Evolutionary conservation across 2,797 vertebrate genomes (phyloP).

Genomic region (Luscinia megarhynchos): DNA sequence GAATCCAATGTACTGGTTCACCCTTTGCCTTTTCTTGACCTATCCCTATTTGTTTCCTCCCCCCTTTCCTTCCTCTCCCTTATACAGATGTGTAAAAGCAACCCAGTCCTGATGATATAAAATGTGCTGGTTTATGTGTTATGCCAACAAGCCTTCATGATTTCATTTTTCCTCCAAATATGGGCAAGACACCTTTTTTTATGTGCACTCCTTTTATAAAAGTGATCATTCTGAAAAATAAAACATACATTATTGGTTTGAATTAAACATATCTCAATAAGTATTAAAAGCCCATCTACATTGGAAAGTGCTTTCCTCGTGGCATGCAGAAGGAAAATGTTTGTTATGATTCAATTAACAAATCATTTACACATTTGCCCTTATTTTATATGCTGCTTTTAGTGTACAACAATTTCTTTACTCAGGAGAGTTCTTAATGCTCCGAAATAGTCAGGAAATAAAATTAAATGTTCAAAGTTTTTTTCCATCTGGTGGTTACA

Average conservation of each 20-base stretch:
- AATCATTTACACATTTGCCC: constrained; percentile 65
- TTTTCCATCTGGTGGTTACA: constrained; percentile 65
- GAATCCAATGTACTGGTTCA: neutral
- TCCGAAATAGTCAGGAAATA: constrained; percentile 69
- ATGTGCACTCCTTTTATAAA: neutral
- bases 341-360: constrained; percentile 76
- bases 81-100: neutral
- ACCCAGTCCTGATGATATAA: neutral
- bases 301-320: neutral
- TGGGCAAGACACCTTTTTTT: neutral
- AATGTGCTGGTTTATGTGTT: neutral
- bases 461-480: constrained; percentile 71
- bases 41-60: neutral
- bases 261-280: constrained; percentile 9
- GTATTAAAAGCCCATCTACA: constrained; percentile 53
- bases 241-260: neutral
- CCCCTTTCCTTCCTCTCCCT: neutral
- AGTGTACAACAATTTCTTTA: constrained; percentile 10
- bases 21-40: neutral
- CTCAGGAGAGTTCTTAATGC: constrained; percentile 65
- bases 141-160: neutral
- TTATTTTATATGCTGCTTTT: constrained; percentile 66
- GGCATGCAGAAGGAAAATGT: constrained; percentile 49
- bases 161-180: neutral
- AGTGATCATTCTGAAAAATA: constrained; percentile 4